A percentile compares a stretch with the other conserved stretches of the same genome.
phyloP scores from a whole-genome alignment of 2,113 vertebrate species.

The Pteropus alecto region DNA sequence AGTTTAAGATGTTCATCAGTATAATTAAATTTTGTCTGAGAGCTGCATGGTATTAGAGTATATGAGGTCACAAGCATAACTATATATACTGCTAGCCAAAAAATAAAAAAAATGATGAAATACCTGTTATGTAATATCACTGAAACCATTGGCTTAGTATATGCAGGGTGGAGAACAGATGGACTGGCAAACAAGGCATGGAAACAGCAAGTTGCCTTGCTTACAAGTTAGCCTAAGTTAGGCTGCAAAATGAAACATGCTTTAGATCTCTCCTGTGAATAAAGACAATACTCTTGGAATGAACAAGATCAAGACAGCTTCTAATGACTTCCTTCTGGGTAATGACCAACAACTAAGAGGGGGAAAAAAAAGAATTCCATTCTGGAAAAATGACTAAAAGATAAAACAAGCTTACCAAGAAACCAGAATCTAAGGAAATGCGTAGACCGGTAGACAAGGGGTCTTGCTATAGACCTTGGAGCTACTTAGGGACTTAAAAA shows the following conservation, averaged over 20 bases:
- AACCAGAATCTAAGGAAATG: conserved; percentile 16
- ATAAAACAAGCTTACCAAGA: conserved; percentile 22
- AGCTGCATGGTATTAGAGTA: conserved; percentile 28
- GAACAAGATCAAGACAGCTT: neutral
- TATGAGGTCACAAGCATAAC: conserved; percentile 46
- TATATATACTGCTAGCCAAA: conserved; percentile 37
- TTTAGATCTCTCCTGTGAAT: neutral
- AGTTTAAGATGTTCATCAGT: conserved; percentile 63
- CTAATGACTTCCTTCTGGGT: conserved; percentile 29
- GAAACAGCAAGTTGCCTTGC: neutral
- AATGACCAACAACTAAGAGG: neutral
- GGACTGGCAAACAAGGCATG: conserved; percentile 58
- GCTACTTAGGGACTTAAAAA: neutral
- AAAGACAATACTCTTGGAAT: neutral
- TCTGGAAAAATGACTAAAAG: conserved; percentile 42
- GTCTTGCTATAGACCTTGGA: neutral
- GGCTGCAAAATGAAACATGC: neutral
- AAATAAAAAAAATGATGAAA: conserved; percentile 62
- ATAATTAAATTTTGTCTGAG: conserved; percentile 67
- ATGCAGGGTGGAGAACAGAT: conserved; percentile 43
- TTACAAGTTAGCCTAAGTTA: neutral
- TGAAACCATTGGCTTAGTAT: conserved; percentile 72
- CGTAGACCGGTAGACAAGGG: neutral
- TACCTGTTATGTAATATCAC: conserved; percentile 68
- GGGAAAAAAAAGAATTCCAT: neutral